Evolutionary conservation across 2,888 invertebrate species (phyloP).

Genomic region (Seira ritae): DNA sequence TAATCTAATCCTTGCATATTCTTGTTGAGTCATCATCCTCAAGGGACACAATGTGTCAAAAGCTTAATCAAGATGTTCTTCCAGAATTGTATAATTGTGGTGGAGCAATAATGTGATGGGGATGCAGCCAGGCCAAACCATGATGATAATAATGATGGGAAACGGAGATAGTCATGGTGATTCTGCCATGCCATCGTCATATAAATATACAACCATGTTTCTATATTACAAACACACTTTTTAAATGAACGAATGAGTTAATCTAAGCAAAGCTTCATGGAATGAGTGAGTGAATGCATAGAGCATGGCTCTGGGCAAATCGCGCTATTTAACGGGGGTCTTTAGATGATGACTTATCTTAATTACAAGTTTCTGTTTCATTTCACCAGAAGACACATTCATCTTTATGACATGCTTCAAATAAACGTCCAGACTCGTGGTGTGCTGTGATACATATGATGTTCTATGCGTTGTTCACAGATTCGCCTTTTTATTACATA

Average conservation of each 20-base stretch:
- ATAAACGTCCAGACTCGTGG: conserved; percentile 24
- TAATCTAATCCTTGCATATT: background rate
- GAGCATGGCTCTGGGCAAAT: conserved; percentile 36
- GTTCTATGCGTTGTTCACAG: background rate
- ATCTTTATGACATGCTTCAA: conserved; percentile 48
- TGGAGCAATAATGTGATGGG: background rate
- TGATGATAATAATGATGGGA: too few relatives aligned
- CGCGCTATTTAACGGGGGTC: conserved; percentile 8
- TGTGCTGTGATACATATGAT: conserved; percentile 9
- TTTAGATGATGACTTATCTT: conserved; percentile 71
- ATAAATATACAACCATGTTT: too few relatives aligned
- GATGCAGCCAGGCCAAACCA: too few relatives aligned
- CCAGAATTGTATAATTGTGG: conserved; percentile 11
- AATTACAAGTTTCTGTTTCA: conserved; percentile 73
- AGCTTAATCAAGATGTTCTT: conserved; percentile 51
- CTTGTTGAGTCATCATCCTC: conserved; percentile 39
- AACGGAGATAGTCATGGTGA: too few relatives aligned
- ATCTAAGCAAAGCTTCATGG: too few relatives aligned
- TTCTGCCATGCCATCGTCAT: too few relatives aligned
- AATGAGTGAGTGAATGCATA: too few relatives aligned
- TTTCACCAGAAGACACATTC: conserved; percentile 57
- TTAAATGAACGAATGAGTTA: too few relatives aligned
- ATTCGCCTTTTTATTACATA: background rate
- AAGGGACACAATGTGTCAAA: conserved; percentile 39
- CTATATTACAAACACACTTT: too few relatives aligned